Conservation (phyloP, 2,113 vertebrate genomes). For the Glaucomys volans region DNA sequence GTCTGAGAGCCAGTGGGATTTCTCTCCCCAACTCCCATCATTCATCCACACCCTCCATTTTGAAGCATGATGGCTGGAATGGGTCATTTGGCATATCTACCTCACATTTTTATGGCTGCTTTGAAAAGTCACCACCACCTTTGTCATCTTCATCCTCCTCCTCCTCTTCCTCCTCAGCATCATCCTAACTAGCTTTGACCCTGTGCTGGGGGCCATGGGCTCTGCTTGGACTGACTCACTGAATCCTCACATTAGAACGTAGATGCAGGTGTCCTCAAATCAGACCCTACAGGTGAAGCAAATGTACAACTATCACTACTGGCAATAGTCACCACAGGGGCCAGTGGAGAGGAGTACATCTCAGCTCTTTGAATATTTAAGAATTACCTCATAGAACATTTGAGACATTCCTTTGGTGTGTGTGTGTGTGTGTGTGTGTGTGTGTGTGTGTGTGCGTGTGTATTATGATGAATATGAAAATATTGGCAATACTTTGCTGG, state of each 20-base stretch:
- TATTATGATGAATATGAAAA: not conserved
- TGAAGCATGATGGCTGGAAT: not conserved
- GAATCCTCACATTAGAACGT: not conserved
- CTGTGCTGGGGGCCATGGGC: not conserved
- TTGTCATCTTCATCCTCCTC: not conserved
- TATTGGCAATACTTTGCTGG: not conserved
- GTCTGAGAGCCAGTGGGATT: not conserved
- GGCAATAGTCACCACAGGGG: not conserved
- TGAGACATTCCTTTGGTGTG: constrained; percentile 3
- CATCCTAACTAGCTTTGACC: not conserved
- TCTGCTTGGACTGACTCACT: not conserved
- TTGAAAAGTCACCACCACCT: not conserved
- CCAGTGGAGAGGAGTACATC: not conserved
- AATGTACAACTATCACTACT: not conserved
- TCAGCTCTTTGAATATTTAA: constrained; percentile 45
- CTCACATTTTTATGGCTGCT: not conserved
- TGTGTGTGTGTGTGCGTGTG: too few relatives aligned
- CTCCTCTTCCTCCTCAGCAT: not conserved
- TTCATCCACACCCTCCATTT: not conserved
- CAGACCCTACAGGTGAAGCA: constrained; percentile 28
- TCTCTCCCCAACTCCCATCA: too few relatives aligned
- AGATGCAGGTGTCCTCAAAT: constrained; percentile 38
- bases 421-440: too few relatives aligned
- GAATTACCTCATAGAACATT: not conserved
- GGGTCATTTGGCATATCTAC: not conserved